Evolutionary conservation across 2,888 invertebrate genomes (phyloP).

Genomic region (Drosophila pseudotalamancana): DNA sequence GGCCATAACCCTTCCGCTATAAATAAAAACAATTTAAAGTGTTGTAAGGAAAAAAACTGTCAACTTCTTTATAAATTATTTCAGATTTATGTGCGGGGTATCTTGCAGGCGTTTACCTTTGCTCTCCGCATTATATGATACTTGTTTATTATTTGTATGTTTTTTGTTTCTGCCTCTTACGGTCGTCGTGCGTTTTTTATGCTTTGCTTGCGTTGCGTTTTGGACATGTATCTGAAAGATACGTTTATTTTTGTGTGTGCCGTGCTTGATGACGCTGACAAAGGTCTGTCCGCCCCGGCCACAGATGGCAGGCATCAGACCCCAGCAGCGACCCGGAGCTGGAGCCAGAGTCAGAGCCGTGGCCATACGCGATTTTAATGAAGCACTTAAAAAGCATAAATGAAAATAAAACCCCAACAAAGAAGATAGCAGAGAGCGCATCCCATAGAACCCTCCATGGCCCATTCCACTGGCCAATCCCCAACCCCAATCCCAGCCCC

Average conservation of each 20-base stretch:
- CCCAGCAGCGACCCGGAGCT: conserved; percentile 44
- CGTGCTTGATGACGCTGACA: conserved; percentile 75
- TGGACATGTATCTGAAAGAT: conserved; percentile 76
- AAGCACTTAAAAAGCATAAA: conserved; percentile 81
- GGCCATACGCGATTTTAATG: conserved; percentile 76
- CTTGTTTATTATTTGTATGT: conserved; percentile 59
- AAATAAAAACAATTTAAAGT: background rate
- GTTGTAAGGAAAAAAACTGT: background rate
- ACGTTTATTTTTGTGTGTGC: conserved; percentile 54
- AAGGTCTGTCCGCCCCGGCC: conserved; percentile 66
- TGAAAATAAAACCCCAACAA: conserved; percentile 77
- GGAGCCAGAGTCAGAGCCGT: conserved; percentile 55
- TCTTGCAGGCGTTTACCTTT: conserved; percentile 4
- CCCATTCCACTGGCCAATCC: background rate
- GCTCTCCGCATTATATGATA: conserved; percentile 33
- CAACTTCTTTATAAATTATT: background rate
- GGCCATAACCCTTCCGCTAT: background rate
- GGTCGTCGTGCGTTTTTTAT: conserved; percentile 54
- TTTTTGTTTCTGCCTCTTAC: conserved; percentile 36
- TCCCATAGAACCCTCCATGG: conserved; percentile 1
- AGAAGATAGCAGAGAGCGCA: conserved; percentile 41
- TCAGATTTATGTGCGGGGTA: conserved; percentile 2
- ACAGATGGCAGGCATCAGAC: conserved; percentile 19
- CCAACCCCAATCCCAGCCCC: conserved; percentile 1
- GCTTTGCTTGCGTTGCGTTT: conserved; percentile 73